These are phyloP conservation scores for Heterodera schachtii DNA, from an alignment of 1,140 invertebrate genomes.

Conservation along the genomic window DNA sequence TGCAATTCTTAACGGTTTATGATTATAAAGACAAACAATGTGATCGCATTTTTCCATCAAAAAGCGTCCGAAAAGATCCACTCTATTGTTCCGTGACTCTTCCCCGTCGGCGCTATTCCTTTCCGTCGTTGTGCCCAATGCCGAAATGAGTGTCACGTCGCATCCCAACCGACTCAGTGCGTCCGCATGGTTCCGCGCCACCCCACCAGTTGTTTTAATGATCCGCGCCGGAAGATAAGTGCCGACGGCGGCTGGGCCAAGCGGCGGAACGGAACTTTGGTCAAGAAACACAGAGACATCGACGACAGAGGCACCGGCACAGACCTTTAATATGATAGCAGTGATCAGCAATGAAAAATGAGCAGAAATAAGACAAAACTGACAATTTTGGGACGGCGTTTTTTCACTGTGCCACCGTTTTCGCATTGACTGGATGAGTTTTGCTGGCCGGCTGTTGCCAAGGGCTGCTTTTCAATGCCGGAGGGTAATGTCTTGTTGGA, in stretches of 20 bases:
- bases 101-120: not conserved
- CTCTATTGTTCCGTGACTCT: not conserved
- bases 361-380: not conserved
- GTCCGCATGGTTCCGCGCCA: conserved; percentile 86
- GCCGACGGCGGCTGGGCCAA: conserved; percentile 73
- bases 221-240: conserved; percentile 75
- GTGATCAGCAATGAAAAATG: not conserved
- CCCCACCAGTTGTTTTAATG: conserved; percentile 76
- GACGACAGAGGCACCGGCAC: conserved; percentile 81
- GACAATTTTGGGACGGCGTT: conserved; percentile 34
- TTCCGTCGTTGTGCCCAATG: conserved; percentile 72
- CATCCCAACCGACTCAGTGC: conserved; percentile 76
- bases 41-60: conserved; percentile 25
- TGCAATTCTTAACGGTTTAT: not conserved
- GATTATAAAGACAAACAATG: not conserved
- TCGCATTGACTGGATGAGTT: not conserved
- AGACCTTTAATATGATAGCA: conserved; percentile 71
- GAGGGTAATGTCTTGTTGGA: conserved; percentile 21
- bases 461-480: not conserved
- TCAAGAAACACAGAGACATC: conserved; percentile 76
- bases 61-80: conserved; percentile 18
- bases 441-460: not conserved
- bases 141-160: conserved; percentile 75
- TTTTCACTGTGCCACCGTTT: conserved; percentile 4
- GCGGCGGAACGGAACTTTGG: not conserved